phyloP scores from a whole-genome alignment of 2,113 vertebrate genomes.

The Ia io region DNA sequence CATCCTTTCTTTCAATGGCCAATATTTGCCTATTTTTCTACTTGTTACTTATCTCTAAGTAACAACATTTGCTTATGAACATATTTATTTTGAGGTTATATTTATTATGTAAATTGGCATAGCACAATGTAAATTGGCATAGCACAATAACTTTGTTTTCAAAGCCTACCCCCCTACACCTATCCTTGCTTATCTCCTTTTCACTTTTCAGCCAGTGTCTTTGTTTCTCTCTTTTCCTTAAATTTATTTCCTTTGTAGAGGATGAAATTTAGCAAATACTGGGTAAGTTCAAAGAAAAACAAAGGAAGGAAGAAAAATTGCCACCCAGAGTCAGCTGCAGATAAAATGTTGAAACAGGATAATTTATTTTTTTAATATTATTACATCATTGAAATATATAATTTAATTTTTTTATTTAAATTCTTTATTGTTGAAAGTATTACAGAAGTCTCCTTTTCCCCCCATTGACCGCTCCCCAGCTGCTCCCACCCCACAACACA shows the following conservation, averaged over 20 bases:
- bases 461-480: too few species aligned
- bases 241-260: background rate
- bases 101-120: slow-evolving; percentile 50
- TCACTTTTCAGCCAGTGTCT: background rate
- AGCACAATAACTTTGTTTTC: background rate
- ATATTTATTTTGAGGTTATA: slow-evolving; percentile 54
- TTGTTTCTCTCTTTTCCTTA: background rate
- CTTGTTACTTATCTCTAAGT: background rate
- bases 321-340: background rate
- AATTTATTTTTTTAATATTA: background rate
- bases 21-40: background rate
- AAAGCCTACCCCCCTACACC: background rate
- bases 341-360: slow-evolving; percentile 6
- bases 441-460: too few species aligned
- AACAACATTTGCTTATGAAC: slow-evolving; percentile 55
- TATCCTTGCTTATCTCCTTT: background rate
- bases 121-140: background rate
- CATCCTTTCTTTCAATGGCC: background rate
- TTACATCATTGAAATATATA: too few species aligned
- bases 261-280: background rate
- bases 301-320: background rate
- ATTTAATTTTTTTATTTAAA: too few species aligned
- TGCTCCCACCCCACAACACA: too few species aligned
- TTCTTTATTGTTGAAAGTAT: too few species aligned
- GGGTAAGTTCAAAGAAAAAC: background rate